These are phyloP conservation scores for Yoshiicerus persimilis DNA, from an alignment of 1,140 invertebrate species.

Conservation along the genomic window DNA sequence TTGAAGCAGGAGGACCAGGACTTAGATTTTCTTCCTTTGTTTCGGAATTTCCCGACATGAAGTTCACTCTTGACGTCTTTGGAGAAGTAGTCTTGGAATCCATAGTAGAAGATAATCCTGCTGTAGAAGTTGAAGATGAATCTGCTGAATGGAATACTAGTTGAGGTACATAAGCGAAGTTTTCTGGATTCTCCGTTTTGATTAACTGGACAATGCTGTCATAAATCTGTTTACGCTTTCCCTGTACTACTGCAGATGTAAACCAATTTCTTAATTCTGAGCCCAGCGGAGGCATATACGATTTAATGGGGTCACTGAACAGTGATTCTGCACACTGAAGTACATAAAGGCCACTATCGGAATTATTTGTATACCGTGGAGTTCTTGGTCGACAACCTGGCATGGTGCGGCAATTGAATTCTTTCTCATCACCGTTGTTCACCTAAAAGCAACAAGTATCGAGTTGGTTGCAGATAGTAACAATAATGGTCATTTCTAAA, in stretches of 20 bases:
- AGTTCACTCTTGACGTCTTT: too few species aligned
- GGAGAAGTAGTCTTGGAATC: too few species aligned
- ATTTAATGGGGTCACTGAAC: conserved; percentile 59
- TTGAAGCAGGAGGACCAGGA: too few species aligned
- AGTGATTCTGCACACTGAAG: conserved; percentile 95
- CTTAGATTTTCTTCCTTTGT: too few species aligned
- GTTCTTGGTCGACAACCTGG: conserved; percentile 83
- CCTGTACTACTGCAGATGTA: background rate
- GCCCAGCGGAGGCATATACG: background rate
- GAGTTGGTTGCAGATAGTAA: background rate
- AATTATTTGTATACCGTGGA: conserved; percentile 94
- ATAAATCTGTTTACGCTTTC: conserved; percentile 37
- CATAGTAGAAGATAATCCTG: too few species aligned
- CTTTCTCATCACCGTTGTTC: conserved; percentile 62
- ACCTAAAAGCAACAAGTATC: conserved; percentile 13
- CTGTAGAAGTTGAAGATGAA: too few species aligned
- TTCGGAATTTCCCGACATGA: too few species aligned
- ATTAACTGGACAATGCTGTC: background rate
- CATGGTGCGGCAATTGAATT: conserved; percentile 78
- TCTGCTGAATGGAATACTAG: too few species aligned
- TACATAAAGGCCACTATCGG: conserved; percentile 93
- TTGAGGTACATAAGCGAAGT: background rate
- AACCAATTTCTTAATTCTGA: conserved; percentile 37
- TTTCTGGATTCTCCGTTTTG: background rate
- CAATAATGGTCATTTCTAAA: background rate